Base-by-base conservation (phyloP, 2,113 vertebrate genomes). In the Trichechus manatus region DNA sequence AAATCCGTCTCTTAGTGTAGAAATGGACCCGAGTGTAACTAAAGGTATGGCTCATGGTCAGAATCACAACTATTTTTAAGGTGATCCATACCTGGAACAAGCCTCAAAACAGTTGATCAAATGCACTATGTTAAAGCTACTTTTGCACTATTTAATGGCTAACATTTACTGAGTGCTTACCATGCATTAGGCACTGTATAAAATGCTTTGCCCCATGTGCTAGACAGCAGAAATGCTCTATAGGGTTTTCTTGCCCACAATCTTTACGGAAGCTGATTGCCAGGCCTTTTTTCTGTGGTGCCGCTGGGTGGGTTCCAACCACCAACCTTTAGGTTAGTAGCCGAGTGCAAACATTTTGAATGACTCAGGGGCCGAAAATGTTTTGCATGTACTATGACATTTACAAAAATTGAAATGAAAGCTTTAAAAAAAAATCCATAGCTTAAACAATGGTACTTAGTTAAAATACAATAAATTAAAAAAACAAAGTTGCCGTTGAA, bases 41-140 rank as follows among this genome's bases (percentile, higher is more conserved):
- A 9, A 15, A 96, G 63, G 14, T 93, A 91, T 59, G 39, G 64
- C 33, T 81, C 1, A 97, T n/a, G 0, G 9, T 87, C 44, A 87
- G 33, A 93, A 95, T 66, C 39, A 89, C 83, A 9, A 27, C 9
- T 95, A 66, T 90, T 98, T 81, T 97, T 61, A 97, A 89, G 93
- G 92, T 89, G 95, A 98, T 72, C 81, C 84, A 97, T 19, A 93
- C 14, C 27, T n/a, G 3, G 70, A 97, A 96, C 0, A 94, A 86
- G 77, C 36, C 97, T 94, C 96, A 87, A 91, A 39, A 85, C 95
- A 78, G 95, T 93, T 95, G 42, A 64, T 42, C 63, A 84, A 83
- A 39, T 33, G 39, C 13, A 66, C 3, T 11, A 89, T 33, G 47
- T 20, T 20, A 81, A n/a, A 81, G 61, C 81, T 44, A 74, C 36